phyloP scores from a whole-genome alignment of 1,140 invertebrate species.

The Orchesella cincta region DNA sequence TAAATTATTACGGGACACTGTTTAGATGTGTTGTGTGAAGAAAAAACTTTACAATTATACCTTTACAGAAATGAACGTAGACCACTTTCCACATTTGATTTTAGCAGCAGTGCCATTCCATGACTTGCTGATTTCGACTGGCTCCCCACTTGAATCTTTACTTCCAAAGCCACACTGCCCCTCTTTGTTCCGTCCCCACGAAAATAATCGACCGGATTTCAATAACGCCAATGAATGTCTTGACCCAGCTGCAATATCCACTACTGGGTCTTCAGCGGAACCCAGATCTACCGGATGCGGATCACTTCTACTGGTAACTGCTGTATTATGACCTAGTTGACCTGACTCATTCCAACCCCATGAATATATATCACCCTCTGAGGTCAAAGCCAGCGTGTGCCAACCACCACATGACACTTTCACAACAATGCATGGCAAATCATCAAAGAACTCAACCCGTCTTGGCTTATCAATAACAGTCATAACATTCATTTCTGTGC shows the following conservation, averaged over 20 bases:
- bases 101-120: background rate
- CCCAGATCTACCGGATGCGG: slow-evolving; percentile 50
- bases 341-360: slow-evolving; percentile 68
- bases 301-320: background rate
- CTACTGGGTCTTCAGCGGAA: slow-evolving; percentile 40
- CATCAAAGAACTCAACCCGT: slow-evolving; percentile 49
- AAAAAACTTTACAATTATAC: no score
- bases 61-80: slow-evolving; percentile 37
- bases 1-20: no score
- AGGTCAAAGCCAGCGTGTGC: slow-evolving; percentile 58
- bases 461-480: slow-evolving; percentile 33
- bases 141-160: background rate
- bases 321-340: slow-evolving; percentile 41
- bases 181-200: slow-evolving; percentile 84
- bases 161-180: slow-evolving; percentile 70
- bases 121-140: background rate
- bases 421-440: slow-evolving; percentile 59
- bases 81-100: slow-evolving; percentile 26
- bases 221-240: slow-evolving; percentile 82
- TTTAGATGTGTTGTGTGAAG: no score
- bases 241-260: slow-evolving; percentile 70
- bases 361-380: slow-evolving; percentile 59
- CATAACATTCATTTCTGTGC: slow-evolving; percentile 60
- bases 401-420: slow-evolving; percentile 65
- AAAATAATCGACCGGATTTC: slow-evolving; percentile 66